phyloP scores from a whole-genome alignment of 2,888 invertebrate species.

The Frankliniella intonsa region DNA sequence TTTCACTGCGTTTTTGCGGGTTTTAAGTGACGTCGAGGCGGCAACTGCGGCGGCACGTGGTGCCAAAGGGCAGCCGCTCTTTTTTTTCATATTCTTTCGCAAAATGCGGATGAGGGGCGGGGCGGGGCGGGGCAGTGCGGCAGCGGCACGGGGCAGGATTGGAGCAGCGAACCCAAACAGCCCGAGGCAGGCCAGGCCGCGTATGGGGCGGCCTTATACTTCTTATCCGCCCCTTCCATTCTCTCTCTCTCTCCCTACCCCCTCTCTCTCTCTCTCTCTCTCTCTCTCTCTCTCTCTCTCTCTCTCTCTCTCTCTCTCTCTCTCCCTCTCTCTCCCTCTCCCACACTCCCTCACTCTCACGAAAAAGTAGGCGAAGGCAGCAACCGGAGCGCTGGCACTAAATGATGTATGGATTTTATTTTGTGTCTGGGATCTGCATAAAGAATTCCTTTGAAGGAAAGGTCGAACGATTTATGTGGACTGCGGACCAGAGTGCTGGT shows the following conservation, averaged over 20 bases:
- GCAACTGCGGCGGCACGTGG: no score
- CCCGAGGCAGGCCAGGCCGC: background rate
- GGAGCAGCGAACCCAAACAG: conserved; percentile 14
- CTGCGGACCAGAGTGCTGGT: background rate
- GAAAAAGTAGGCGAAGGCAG: background rate
- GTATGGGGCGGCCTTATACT: no score
- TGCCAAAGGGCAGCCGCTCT: no score
- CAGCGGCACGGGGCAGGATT: background rate
- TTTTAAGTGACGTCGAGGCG: no score
- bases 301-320: background rate
- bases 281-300: conserved; percentile 27
- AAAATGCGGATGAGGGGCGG: no score
- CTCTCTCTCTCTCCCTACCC: background rate
- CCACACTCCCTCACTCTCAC: background rate
- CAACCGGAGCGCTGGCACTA: background rate
- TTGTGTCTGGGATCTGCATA: conserved; percentile 1
- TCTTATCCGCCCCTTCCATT: background rate
- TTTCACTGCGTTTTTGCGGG: no score
- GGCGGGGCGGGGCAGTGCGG: no score
- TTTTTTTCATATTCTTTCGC: no score
- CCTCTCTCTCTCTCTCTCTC: conserved; percentile 12
- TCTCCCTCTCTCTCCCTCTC: background rate
- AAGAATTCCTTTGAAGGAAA: conserved; percentile 22
- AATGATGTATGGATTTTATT: conserved; percentile 23
- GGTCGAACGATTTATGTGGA: conserved; percentile 14